A percentile compares a stretch with the other conserved stretches of the same genome.
phyloP scores from a whole-genome alignment of 2,888 invertebrate species.

The Geotrupes spiniger region DNA sequence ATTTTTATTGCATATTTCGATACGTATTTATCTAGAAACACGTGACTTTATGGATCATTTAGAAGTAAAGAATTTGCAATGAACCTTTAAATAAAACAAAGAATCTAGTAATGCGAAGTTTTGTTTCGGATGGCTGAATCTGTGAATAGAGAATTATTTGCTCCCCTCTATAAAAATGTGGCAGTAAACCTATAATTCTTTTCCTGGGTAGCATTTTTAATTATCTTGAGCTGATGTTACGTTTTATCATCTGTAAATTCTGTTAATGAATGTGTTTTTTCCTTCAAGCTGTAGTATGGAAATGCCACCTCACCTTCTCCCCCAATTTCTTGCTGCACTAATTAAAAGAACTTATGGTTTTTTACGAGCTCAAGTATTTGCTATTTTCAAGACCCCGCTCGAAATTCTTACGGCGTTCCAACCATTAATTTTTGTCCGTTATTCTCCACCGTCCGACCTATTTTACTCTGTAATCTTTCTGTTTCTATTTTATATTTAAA shows the following conservation, averaged over 20 bases:
- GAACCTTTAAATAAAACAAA: slow-evolving; percentile 4
- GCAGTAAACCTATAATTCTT: slow-evolving; percentile 34
- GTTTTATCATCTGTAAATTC: slow-evolving; percentile 50
- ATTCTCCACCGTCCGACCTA: slow-evolving; percentile 28
- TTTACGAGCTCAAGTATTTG: slow-evolving; percentile 21
- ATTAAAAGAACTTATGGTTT: slow-evolving; percentile 49
- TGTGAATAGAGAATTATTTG: background rate
- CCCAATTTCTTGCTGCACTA: slow-evolving; percentile 37
- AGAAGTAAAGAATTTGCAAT: slow-evolving; percentile 2
- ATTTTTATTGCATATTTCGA: no score
- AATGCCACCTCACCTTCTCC: slow-evolving; percentile 4
- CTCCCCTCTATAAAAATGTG: slow-evolving; percentile 8
- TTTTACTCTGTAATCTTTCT: slow-evolving; percentile 42
- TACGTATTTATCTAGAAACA: no score
- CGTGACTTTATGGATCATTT: no score
- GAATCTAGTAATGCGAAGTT: background rate
- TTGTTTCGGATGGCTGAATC: slow-evolving; percentile 1
- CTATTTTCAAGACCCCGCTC: slow-evolving; percentile 38
- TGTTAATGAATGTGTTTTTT: slow-evolving; percentile 46
- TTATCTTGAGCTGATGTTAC: slow-evolving; percentile 43
- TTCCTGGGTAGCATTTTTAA: slow-evolving; percentile 43
- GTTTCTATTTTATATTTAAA: slow-evolving; percentile 40
- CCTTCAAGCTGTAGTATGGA: slow-evolving; percentile 16
- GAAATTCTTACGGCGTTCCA: slow-evolving; percentile 40
- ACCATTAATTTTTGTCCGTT: slow-evolving; percentile 38